These are phyloP conservation scores for Pelusios castaneus DNA, from an alignment of 2,113 vertebrate genomes.

Conservation along the genomic window DNA sequence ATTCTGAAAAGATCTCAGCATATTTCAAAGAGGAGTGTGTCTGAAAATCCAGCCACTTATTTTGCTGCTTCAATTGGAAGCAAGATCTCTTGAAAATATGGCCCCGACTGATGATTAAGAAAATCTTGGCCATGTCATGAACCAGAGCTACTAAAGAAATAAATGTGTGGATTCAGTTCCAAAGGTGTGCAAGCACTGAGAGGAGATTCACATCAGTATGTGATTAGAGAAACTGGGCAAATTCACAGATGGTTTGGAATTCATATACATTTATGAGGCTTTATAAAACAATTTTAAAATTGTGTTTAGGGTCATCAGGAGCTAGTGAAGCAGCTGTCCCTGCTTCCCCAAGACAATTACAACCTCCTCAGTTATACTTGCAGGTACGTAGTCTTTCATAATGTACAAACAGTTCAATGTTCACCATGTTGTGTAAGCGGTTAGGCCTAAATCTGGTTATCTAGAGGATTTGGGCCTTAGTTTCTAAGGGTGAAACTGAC, in stretches of 20 bases:
- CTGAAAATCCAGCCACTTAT: not conserved
- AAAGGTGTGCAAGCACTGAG: not conserved
- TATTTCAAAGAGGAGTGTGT: accelerated
- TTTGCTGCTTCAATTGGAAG: not conserved
- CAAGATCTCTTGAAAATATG: not conserved
- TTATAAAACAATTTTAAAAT: not conserved
- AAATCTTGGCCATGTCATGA: not conserved
- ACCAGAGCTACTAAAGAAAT: not conserved
- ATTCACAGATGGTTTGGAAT: not conserved
- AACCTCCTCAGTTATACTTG: constrained; percentile 95
- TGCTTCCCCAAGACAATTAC: constrained; percentile 90
- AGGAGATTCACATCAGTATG: accelerated
- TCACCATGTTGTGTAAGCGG: not conserved
- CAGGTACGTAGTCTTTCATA: constrained; percentile 78
- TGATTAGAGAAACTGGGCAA: not conserved
- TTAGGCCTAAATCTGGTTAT: not conserved
- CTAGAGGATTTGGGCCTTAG: not conserved
- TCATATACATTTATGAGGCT: accelerated
- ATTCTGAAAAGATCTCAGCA: not conserved
- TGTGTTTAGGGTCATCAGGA: constrained; percentile 82
- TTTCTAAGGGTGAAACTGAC: not conserved
- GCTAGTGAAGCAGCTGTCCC: constrained; percentile 86
- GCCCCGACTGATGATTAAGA: not conserved
- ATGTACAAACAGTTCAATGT: not conserved
- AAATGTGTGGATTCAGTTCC: not conserved